Base-by-base conservation (phyloP, 2,113 vertebrate species). In the Ochotona curzoniae region DNA sequence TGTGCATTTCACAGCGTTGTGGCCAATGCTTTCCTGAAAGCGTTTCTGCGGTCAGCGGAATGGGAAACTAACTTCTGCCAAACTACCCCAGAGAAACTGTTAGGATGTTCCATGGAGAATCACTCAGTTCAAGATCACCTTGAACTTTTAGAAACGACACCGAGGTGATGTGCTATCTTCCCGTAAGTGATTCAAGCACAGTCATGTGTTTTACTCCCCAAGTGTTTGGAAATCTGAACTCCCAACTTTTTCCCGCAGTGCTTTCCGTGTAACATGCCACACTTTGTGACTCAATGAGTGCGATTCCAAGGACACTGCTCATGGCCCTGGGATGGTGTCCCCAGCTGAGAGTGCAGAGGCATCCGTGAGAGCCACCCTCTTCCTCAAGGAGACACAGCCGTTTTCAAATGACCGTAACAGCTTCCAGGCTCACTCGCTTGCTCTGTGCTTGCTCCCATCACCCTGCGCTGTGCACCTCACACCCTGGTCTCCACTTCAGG, bases 21-120 rank as follows among this genome's bases (percentile, higher is more conserved):
- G 66, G 64, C 84, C n/a, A 28, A 7, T 28, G 26, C 23, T 87
- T 90, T 90, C 57, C 51, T 90, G 23, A 83, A 93, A 70, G 64
- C 76, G 49, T 51, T 94, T 79, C 57, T 81, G 20, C 91, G 70
- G 74, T 49, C 81, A 90, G 61, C 89, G 89, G 66, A 90, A 93
- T 60, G 51, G 26, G 71, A 83, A 83, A 85, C n/a, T 25, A 89
- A 86, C 38, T 66, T 88, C 87, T 79, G 32, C 57, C 87, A 57
- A 87, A 94, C 35, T 75, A 81, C 51, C 23, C 54, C 83, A 49
- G 57, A 75, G 71, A 94, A 75, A 75, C 35, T 78, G 14, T 74
- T 90, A 82, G 44, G 75, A 66, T n/a, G n/a, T 26, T 57, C n/a
- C 89, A 49, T 67, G 54, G 76, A 32, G 14, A 66, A 81, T 44